phyloP scores from a whole-genome alignment of 2,797 vertebrate genomes.

The Leucoraja ocellata region DNA sequence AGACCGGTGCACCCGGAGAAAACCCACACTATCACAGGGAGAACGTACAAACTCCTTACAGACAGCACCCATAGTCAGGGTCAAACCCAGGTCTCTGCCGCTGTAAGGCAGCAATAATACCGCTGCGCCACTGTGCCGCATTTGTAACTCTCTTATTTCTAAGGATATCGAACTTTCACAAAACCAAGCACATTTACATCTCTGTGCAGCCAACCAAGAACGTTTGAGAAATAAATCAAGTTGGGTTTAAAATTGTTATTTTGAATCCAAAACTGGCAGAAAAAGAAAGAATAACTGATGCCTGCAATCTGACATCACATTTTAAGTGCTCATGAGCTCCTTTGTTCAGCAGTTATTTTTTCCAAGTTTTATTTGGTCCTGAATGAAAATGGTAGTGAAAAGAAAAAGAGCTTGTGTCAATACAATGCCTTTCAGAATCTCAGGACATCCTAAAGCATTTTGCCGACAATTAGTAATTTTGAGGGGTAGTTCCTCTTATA shows the following conservation, averaged over 20 bases:
- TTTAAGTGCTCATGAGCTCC: background rate
- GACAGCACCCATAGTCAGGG: too few species aligned
- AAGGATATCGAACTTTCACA: background rate
- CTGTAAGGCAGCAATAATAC: too few species aligned
- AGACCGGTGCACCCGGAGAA: too few species aligned
- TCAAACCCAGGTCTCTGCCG: too few species aligned
- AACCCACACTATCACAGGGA: too few species aligned
- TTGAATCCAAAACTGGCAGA: too few species aligned
- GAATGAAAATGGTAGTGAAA: background rate
- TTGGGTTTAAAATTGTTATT: background rate
- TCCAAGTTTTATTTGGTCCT: background rate
- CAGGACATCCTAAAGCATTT: background rate
- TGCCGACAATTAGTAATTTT: background rate
- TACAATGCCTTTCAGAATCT: background rate
- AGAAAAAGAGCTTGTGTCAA: background rate
- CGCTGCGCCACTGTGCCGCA: too few species aligned
- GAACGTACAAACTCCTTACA: too few species aligned
- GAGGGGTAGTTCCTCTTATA: background rate
- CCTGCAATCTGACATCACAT: background rate
- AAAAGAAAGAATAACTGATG: background rate
- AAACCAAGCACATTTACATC: background rate
- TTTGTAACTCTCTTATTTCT: background rate
- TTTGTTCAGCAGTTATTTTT: background rate
- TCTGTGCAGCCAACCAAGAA: background rate
- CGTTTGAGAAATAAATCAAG: background rate